A percentile compares a stretch with the other conserved stretches of the same genome.
Evolutionary conservation across 2,113 vertebrate species (phyloP).

Genomic region (Thermophis baileyi): DNA sequence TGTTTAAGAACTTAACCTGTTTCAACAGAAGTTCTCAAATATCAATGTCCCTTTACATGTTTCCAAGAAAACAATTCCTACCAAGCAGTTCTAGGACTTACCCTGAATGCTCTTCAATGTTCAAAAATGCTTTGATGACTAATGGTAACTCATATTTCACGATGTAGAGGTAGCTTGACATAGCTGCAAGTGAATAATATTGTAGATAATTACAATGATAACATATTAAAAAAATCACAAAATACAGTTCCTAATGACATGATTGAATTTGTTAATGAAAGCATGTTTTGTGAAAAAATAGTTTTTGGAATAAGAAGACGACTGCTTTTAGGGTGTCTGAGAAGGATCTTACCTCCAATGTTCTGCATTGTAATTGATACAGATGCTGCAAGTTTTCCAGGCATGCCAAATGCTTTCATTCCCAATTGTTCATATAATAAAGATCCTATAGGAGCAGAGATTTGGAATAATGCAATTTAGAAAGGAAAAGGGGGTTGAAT

Average conservation of each 20-base stretch:
- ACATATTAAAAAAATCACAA: conserved; percentile 61
- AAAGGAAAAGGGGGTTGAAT: fast-evolving
- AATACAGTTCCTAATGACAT: conserved; percentile 62
- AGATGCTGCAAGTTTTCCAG: conserved; percentile 92
- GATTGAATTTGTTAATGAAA: conserved; percentile 58
- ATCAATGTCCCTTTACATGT: conserved; percentile 48
- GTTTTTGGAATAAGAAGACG: conserved; percentile 28
- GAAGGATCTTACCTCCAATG: conserved; percentile 85
- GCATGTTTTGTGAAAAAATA: conserved; percentile 54
- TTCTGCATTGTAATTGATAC: conserved; percentile 96
- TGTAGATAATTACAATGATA: conserved; percentile 74
- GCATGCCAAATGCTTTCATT: conserved; percentile 90
- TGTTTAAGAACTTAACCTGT: conserved; percentile 50
- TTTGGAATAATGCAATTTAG: not conserved
- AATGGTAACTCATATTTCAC: conserved; percentile 98
- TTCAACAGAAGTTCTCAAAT: conserved; percentile 51
- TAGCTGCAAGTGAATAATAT: conserved; percentile 83
- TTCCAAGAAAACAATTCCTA: conserved; percentile 63
- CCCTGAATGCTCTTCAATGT: conserved; percentile 72
- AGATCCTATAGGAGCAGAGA: conserved; percentile 72
- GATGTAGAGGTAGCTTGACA: conserved; percentile 99
- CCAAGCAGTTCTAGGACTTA: conserved; percentile 77
- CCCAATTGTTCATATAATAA: conserved; percentile 92
- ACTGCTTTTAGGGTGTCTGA: not conserved
- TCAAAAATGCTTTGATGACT: conserved; percentile 87